Evolutionary conservation across 2,797 vertebrate species (phyloP).

Genomic region (Urosaurus nigricauda): DNA sequence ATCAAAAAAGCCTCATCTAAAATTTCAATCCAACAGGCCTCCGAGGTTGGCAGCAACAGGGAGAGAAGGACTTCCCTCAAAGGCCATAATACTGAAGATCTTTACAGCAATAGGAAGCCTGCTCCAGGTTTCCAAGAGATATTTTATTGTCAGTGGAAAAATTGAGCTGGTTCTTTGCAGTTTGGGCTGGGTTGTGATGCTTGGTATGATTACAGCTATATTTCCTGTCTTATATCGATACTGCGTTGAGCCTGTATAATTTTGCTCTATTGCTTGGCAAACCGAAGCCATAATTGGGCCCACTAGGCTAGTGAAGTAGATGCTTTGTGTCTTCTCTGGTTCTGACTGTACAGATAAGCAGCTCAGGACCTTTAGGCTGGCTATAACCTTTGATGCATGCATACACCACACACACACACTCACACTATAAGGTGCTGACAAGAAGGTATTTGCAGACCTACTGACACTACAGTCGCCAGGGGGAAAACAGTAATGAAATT

Average conservation of each 20-base stretch:
- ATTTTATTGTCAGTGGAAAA: not conserved
- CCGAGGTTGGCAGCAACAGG: not conserved
- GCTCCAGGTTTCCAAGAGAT: not conserved
- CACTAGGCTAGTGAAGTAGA: too few species aligned
- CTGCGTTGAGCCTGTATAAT: not conserved
- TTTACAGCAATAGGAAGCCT: not conserved
- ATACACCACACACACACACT: not conserved
- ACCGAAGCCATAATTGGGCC: not conserved
- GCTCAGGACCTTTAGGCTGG: not conserved
- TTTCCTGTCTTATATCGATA: not conserved
- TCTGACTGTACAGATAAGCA: not conserved
- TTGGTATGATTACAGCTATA: not conserved
- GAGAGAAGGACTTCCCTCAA: not conserved
- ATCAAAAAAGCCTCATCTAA: not conserved
- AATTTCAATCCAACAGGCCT: not conserved
- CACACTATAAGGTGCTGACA: not conserved
- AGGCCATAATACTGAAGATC: not conserved
- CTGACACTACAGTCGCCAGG: not conserved
- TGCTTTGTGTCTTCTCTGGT: not conserved
- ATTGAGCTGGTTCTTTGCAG: not conserved
- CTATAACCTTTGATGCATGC: not conserved
- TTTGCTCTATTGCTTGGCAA: not conserved
- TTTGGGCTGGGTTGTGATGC: not conserved
- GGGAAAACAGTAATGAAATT: not conserved
- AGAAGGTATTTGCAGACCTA: not conserved